phyloP scores from a whole-genome alignment of 2,797 vertebrate genomes.

The Mastacembelus armatus region DNA sequence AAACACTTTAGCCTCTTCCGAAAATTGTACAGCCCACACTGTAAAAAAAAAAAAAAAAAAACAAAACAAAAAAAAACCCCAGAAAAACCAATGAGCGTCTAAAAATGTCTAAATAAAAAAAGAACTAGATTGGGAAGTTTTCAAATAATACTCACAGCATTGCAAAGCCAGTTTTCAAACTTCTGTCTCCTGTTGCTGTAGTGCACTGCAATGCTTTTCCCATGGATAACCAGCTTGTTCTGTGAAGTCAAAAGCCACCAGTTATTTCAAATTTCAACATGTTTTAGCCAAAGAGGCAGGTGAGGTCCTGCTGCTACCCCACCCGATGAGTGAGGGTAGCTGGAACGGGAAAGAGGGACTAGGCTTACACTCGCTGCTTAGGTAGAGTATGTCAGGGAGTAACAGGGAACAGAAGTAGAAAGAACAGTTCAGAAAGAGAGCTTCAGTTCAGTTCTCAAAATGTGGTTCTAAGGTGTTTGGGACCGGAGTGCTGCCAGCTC shows the following conservation, averaged over 20 bases:
- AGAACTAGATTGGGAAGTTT: neutral
- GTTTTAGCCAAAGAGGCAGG: slow-evolving; percentile 39
- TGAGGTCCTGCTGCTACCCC: slow-evolving; percentile 73
- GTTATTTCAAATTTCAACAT: slow-evolving; percentile 41
- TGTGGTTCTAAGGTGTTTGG: slow-evolving; percentile 62
- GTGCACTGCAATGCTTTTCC: slow-evolving; percentile 91
- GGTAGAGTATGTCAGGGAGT: slow-evolving; percentile 46
- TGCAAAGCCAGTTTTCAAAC: slow-evolving; percentile 96
- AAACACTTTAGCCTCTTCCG: slow-evolving; percentile 94
- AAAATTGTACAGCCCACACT: slow-evolving; percentile 97
- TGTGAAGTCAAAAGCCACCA: slow-evolving; percentile 74
- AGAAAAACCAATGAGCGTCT: no score
- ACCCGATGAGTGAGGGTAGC: slow-evolving; percentile 88
- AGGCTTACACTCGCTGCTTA: slow-evolving; percentile 64
- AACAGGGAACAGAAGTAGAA: slow-evolving; percentile 39
- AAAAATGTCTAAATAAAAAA: no score
- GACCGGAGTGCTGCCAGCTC: slow-evolving; percentile 74
- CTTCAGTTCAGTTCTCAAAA: slow-evolving; percentile 32
- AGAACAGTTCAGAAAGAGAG: slow-evolving; percentile 46
- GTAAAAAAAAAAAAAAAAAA: slow-evolving; percentile 35
- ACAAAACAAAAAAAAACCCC: neutral
- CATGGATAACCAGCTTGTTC: slow-evolving; percentile 93
- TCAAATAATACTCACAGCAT: slow-evolving; percentile 82
- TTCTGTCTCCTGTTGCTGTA: slow-evolving; percentile 94
- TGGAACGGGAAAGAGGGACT: slow-evolving; percentile 78